Percentiles rank a stretch among this genome's conserved stretches.
phyloP scores from a whole-genome alignment of 2,888 invertebrate species.

The Ctenicera cuprea region DNA sequence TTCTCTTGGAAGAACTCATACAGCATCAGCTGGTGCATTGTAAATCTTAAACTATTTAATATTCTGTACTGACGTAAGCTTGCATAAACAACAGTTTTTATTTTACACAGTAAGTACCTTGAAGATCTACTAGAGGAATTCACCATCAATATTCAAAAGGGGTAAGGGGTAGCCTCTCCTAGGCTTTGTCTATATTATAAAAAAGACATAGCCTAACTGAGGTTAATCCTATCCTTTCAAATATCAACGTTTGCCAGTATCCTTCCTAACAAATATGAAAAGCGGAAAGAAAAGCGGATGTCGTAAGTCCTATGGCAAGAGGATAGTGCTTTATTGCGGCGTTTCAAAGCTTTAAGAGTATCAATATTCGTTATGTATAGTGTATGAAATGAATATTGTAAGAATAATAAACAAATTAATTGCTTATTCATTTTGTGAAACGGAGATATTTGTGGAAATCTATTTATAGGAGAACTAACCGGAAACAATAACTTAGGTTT shows the following conservation, averaged over 20 bases:
- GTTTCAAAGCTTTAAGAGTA: no score
- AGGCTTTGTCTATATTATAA: constrained; percentile 77
- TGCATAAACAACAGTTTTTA: neutral
- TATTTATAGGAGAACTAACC: no score
- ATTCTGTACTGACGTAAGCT: constrained; percentile 12
- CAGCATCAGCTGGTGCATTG: constrained; percentile 16
- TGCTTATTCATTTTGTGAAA: no score
- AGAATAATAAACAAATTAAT: no score
- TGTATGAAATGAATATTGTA: no score
- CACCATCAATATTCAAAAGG: constrained; percentile 31
- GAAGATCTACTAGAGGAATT: neutral
- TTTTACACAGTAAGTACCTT: neutral
- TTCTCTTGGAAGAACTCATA: constrained; percentile 23
- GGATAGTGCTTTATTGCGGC: no score
- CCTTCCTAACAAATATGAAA: neutral
- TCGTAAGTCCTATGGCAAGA: no score
- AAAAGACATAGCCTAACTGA: constrained; percentile 79
- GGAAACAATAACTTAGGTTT: no score
- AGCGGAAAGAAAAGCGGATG: no score
- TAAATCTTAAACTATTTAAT: constrained; percentile 17
- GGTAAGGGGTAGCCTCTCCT: constrained; percentile 77
- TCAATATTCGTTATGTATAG: no score
- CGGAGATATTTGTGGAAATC: no score
- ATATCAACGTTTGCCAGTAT: constrained; percentile 21
- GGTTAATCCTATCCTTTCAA: constrained; percentile 76